Conservation (phyloP, 2,797 vertebrate genomes). For the Aselliscus stoliczkanus region DNA sequence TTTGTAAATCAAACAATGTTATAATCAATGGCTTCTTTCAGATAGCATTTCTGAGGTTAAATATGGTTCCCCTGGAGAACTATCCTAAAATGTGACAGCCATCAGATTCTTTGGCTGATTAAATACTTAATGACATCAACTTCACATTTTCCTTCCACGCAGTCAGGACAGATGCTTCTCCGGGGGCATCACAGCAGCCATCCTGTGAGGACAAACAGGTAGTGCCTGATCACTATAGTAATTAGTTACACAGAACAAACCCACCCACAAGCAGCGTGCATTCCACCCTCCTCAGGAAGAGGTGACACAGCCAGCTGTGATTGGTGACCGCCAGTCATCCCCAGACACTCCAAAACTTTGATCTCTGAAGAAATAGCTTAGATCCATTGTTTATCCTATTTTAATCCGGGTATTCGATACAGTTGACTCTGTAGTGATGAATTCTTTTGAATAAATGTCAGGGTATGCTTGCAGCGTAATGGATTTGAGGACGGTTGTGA, state of each 20-base stretch:
- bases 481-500: neutral
- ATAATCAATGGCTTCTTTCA: neutral
- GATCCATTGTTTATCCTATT: neutral
- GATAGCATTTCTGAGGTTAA: neutral
- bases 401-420: neutral
- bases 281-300: neutral
- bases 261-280: neutral
- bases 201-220: neutral
- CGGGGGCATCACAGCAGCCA: neutral
- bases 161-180: neutral
- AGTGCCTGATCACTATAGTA: neutral
- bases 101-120: neutral
- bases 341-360: neutral
- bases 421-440: neutral
- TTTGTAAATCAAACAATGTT: neutral
- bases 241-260: neutral
- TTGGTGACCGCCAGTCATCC: neutral
- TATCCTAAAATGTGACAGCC: neutral
- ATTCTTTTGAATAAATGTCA: neutral
- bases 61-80: neutral
- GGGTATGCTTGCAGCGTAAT: neutral
- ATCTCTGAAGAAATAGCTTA: neutral
- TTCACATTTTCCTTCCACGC: neutral
- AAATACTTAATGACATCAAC: neutral
- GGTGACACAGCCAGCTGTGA: neutral